Conservation (phyloP, 2,797 vertebrate species). For the Arrhamphus sclerolepis region DNA sequence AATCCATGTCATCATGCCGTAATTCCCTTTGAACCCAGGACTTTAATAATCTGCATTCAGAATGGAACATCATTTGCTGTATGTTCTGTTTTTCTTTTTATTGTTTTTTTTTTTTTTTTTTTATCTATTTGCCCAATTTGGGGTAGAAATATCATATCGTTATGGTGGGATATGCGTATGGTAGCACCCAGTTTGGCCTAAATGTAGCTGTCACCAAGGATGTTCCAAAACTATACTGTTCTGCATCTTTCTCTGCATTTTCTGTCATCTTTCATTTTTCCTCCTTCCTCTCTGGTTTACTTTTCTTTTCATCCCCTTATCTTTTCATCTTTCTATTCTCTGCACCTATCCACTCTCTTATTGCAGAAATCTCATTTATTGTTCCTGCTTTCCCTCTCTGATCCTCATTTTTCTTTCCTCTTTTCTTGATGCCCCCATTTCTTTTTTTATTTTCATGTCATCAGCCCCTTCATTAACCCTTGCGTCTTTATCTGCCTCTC, state of each 20-base stretch:
- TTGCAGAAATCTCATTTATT: background rate
- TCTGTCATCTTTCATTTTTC: conserved; percentile 34
- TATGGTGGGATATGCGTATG: conserved; percentile 54
- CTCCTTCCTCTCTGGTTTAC: conserved; percentile 1
- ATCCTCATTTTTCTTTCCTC: background rate
- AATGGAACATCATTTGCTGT: conserved; percentile 58
- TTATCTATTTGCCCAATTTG: too few relatives aligned
- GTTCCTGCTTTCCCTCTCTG: background rate
- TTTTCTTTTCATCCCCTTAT: conserved; percentile 19
- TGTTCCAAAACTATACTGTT: conserved; percentile 50
- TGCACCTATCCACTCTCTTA: background rate
- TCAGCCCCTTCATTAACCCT: conserved; percentile 10
- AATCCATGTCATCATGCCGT: conserved; percentile 40
- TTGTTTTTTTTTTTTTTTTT: too few relatives aligned
- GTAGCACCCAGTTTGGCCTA: conserved; percentile 57
- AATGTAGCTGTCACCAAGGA: conserved; percentile 69
- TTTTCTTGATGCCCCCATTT: background rate
- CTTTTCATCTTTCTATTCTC: background rate
- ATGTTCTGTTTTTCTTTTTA: conserved; percentile 39
- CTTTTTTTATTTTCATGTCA: conserved; percentile 8
- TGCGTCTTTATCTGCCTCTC: conserved; percentile 16
- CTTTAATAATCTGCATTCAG: conserved; percentile 56
- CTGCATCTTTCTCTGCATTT: conserved; percentile 34
- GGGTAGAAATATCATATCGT: conserved; percentile 65
- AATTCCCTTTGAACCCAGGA: conserved; percentile 61